Evolutionary conservation across 2,888 invertebrate genomes (phyloP).

Genomic region (Muscina levida): DNA sequence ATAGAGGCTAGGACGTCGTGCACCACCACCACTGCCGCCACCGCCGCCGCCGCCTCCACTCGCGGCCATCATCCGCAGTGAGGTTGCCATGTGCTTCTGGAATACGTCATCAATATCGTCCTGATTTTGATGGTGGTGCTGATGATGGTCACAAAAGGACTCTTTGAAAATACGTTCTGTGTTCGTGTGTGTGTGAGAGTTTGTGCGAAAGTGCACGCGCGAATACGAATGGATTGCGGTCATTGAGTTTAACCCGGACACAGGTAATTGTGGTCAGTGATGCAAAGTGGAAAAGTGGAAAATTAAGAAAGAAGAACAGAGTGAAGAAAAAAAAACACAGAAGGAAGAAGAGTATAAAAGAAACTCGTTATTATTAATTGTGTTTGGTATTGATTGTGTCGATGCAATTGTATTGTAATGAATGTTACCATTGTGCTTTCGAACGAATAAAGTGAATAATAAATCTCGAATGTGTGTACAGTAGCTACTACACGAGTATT

Average conservation of each 20-base stretch:
- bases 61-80: conserved; percentile 56
- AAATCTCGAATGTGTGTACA: too few species aligned
- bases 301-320: conserved; percentile 66
- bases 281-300: conserved; percentile 62
- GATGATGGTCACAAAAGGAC: conserved; percentile 50
- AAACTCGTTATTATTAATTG: conserved; percentile 35
- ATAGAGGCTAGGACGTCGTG: conserved; percentile 51
- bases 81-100: conserved; percentile 60
- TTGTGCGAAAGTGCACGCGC: conserved; percentile 20
- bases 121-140: conserved; percentile 24
- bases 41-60: conserved; percentile 10
- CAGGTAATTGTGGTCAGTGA: conserved; percentile 56
- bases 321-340: conserved; percentile 32
- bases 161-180: conserved; percentile 59
- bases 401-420: conserved; percentile 10
- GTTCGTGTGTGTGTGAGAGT: not conserved
- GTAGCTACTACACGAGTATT: too few species aligned
- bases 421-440: conserved; percentile 17
- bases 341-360: conserved; percentile 10
- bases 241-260: conserved; percentile 17
- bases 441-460: too few species aligned
- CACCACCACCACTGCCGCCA: conserved; percentile 37
- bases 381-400: conserved; percentile 16
- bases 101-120: conserved; percentile 61
- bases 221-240: conserved; percentile 8